A percentile compares a stretch with the other conserved stretches of the same genome.
Conservation (phyloP, 2,888 invertebrate genomes). For the Drosophila incognita region DNA sequence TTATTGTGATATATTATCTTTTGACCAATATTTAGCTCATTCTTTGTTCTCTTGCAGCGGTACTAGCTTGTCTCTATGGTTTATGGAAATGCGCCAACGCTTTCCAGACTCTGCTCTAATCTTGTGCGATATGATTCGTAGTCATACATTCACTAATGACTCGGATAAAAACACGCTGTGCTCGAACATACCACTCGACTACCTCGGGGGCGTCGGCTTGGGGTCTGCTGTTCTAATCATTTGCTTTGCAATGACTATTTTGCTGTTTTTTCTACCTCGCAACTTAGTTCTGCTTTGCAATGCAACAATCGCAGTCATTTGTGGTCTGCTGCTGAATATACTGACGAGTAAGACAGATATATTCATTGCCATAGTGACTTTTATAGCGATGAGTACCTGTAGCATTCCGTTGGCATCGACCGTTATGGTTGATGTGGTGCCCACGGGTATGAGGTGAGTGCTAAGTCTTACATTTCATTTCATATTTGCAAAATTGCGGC, state of each 20-base stretch:
- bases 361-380: constrained; percentile 6
- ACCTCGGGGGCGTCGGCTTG: constrained; percentile 12
- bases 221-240: not conserved
- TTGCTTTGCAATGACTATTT: constrained; percentile 3
- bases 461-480: not conserved
- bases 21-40: not conserved
- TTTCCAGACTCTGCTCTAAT: not conserved
- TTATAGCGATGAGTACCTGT: constrained; percentile 16
- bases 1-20: not conserved
- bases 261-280: constrained; percentile 14
- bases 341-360: not conserved
- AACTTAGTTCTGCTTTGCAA: constrained; percentile 6
- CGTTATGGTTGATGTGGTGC: constrained; percentile 42
- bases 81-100: constrained; percentile 3
- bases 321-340: constrained; percentile 35
- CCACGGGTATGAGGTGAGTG: constrained; percentile 56
- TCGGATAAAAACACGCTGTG: not conserved
- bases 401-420: constrained; percentile 15
- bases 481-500: not conserved
- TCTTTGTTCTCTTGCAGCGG: constrained; percentile 19
- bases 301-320: not conserved
- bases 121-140: constrained; percentile 24
- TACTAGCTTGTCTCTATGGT: constrained; percentile 26
- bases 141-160: not conserved
- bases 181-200: not conserved